Evolutionary conservation across 2,797 vertebrate species (phyloP), one percentile per base, ranked within the genome.

Genomic region (Cottoperca gobio): DNA sequence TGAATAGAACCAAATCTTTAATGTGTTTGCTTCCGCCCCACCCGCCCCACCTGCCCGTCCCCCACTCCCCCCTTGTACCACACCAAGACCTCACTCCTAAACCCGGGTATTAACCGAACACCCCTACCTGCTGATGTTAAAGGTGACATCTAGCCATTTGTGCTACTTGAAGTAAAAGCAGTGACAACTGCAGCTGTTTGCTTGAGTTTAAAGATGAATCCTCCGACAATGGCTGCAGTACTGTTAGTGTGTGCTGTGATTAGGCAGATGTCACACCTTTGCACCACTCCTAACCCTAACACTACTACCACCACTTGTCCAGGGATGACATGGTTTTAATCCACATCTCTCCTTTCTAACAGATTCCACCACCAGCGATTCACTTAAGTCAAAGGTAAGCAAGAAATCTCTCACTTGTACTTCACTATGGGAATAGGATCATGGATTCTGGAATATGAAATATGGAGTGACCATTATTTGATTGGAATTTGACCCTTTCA

Each of bases 381-480:
- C 96, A 61, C 89, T 96, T 94, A 98, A 96, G 89, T 95, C 94
- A 28, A 99, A 97, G 97, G 97, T 98, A 92, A 94, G 93, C 2
- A 71, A 6, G 16, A 50, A 26, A 28, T 26, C 5, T 26, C 8
- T 31, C 37, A 50, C 31, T 63, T 42, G 6, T 17, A 3, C 9
- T 31, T 65, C 5, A 2, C 26, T 39, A 12, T 59, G 17, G 8
- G 21, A 43, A 10, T 17, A 23, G 2, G 4, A 42, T 52, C n/a
- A 24, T 26, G 16, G 24, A 23, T 53, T 43, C 5, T 72, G 6
- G 31, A 21, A 7, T 24, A 26, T 33, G 13, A 52, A 26, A 8
- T 26, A 2, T 19, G 12, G 5, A 23, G 10, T 76, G 37, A 45
- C 31, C 6, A 31, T 59, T 62, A 26, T 37, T 59, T 71, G 2